Base-by-base conservation (phyloP, 2,888 invertebrate genomes). In the Argyresthia albistria region DNA sequence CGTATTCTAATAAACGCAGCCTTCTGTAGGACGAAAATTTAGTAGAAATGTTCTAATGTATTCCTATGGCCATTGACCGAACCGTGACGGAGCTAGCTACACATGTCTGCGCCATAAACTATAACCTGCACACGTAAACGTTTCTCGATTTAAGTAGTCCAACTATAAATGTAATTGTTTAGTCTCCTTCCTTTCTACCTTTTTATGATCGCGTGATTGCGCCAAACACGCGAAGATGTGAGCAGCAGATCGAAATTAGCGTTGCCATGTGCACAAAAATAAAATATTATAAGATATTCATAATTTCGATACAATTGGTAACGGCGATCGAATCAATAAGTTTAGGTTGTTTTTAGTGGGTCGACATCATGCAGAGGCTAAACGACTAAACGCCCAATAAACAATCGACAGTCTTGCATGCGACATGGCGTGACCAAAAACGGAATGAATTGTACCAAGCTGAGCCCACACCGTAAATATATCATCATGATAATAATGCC, bases 1-100 rank as follows among this genome's bases (percentile, higher is more conserved):
- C 66, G 71, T 86, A 84, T 86, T 87, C 86, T 86, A 83, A 84
- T 80, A 82, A 86, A 86, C 80, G 76, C 77, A 86, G 82, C 83
- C 86, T 84, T 86, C 84, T 82, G 84, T 83, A 84, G 86, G 86
- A 87, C 86, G 84, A 84, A 86, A 87, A 86, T 80, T 87, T 87
- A 76, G 82, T 86, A 86, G 84, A 86, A 86, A 83, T 84, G 83
- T 82, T 77, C 80, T 86, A 80, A 86, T 86, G 74, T 84, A 86
- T 86, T 82, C 86, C 65, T 63, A 69, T 82, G 82, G 83, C 80
- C 80, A 76, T 78, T 82, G 84, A 83, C 83, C 82, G 80, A 63
- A 66, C 65, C 61, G 62, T 71, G 73, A 71, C 77, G 67, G 62
- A 61, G 25, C 25, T 25, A 25, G 25, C 25, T 25, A 25, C 25